Evolutionary conservation across 1,140 invertebrate species (phyloP).

Genomic region (Drosophila busckii): DNA sequence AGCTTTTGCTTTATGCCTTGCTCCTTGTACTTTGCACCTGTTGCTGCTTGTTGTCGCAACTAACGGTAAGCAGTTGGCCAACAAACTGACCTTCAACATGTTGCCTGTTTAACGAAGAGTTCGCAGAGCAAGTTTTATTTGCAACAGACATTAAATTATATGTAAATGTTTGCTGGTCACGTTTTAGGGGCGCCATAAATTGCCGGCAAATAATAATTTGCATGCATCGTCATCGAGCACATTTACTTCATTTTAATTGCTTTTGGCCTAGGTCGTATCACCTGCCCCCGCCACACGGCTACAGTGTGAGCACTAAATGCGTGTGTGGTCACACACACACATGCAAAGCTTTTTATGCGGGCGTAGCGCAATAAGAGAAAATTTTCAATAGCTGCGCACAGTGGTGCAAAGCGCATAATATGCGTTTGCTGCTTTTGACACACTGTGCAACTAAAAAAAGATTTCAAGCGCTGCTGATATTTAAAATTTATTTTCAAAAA

Average conservation of each 20-base stretch:
- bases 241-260: slow-evolving; percentile 47
- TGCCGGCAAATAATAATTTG: slow-evolving; percentile 55
- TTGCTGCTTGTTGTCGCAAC: too few relatives aligned
- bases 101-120: slow-evolving; percentile 17
- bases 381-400: too few relatives aligned
- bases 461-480: too few relatives aligned
- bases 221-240: slow-evolving; percentile 50
- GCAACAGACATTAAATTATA: slow-evolving; percentile 13
- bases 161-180: slow-evolving; percentile 60
- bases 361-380: too few relatives aligned
- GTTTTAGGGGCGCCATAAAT: slow-evolving; percentile 69
- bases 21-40: too few relatives aligned
- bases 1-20: slow-evolving; percentile 1
- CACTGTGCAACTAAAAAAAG: too few relatives aligned
- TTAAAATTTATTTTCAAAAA: too few relatives aligned
- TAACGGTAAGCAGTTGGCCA: too few relatives aligned
- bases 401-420: too few relatives aligned
- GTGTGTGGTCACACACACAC: slow-evolving; percentile 21
- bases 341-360: too few relatives aligned
- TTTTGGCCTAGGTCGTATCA: slow-evolving; percentile 55
- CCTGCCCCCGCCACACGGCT: slow-evolving; percentile 30
- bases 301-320: slow-evolving; percentile 28
- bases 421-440: too few relatives aligned
- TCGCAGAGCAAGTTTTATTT: slow-evolving; percentile 1
- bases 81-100: too few relatives aligned